These are phyloP conservation scores for Sarcophilus harrisii DNA, from an alignment of 2,797 vertebrate genomes.

Conservation along the genomic window DNA sequence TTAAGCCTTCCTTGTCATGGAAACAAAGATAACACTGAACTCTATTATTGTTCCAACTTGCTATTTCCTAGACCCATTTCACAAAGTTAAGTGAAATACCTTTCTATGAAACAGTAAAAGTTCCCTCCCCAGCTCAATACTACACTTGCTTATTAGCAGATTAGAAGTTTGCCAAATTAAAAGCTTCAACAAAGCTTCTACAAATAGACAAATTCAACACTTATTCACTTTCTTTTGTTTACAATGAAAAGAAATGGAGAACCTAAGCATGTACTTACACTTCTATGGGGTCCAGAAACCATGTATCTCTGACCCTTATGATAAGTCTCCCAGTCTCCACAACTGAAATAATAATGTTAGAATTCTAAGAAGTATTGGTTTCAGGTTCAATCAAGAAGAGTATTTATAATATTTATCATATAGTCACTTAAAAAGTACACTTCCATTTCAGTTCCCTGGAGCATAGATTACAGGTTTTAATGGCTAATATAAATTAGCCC, in stretches of 20 bases:
- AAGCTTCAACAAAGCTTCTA: neutral
- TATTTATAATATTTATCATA: neutral
- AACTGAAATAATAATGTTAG: neutral
- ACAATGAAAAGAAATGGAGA: neutral
- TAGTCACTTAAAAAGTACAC: neutral
- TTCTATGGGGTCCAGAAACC: neutral
- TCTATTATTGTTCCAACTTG: conserved; percentile 33
- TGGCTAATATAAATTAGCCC: neutral
- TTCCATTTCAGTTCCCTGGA: neutral
- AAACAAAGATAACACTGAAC: conserved; percentile 62
- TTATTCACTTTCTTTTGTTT: neutral
- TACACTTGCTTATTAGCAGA: neutral
- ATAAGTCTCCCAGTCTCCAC: neutral
- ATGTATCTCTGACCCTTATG: neutral
- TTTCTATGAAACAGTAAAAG: conserved; percentile 13
- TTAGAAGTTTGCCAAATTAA: neutral
- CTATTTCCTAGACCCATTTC: conserved; percentile 57
- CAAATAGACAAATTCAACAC: neutral
- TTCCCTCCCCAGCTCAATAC: neutral
- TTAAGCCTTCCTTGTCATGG: conserved; percentile 63
- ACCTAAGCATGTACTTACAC: neutral
- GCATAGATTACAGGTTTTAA: neutral
- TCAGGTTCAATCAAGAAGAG: neutral
- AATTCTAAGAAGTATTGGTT: neutral
- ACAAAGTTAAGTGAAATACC: conserved; percentile 49